Conservation (phyloP, 2,888 invertebrate genomes). For the Diaphora mendica region DNA sequence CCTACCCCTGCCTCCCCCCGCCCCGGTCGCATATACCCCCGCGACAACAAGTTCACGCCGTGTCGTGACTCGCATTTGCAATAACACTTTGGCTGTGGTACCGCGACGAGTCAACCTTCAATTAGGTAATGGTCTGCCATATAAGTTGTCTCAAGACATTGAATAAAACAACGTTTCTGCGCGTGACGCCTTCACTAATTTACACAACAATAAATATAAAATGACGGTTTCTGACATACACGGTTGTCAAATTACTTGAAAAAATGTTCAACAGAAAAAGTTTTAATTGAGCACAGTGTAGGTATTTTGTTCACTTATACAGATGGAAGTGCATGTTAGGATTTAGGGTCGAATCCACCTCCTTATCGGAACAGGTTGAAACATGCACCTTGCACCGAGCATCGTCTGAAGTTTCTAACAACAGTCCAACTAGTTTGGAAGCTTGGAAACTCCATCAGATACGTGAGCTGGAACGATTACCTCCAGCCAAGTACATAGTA, state of each 20-base stretch:
- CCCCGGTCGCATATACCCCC: constrained; percentile 30
- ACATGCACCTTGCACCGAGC: constrained; percentile 77
- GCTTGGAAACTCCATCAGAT: constrained; percentile 84
- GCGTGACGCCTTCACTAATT: constrained; percentile 45
- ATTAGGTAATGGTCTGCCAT: constrained; percentile 65
- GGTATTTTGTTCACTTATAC: constrained; percentile 59
- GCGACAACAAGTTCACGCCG: constrained; percentile 73
- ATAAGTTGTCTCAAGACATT: constrained; percentile 62
- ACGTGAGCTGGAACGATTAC: constrained; percentile 81
- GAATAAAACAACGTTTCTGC: constrained; percentile 50
- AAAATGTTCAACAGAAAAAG: constrained; percentile 54
- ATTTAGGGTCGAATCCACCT: constrained; percentile 76
- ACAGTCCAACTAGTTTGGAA: constrained; percentile 83
- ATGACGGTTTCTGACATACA: constrained; percentile 27
- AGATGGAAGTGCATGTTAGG: constrained; percentile 69
- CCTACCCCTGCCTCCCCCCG: constrained; percentile 50
- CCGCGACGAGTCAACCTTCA: constrained; percentile 65
- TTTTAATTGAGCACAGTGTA: constrained; percentile 75
- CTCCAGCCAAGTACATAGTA: constrained; percentile 55
- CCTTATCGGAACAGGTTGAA: constrained; percentile 78
- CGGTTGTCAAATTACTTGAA: constrained; percentile 21
- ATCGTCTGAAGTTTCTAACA: constrained; percentile 78
- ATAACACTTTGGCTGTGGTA: constrained; percentile 62
- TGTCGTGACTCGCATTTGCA: constrained; percentile 77
- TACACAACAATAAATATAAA: constrained; percentile 36